Conservation (phyloP, 2,888 invertebrate genomes). For the Eugnorisma glareosa region DNA sequence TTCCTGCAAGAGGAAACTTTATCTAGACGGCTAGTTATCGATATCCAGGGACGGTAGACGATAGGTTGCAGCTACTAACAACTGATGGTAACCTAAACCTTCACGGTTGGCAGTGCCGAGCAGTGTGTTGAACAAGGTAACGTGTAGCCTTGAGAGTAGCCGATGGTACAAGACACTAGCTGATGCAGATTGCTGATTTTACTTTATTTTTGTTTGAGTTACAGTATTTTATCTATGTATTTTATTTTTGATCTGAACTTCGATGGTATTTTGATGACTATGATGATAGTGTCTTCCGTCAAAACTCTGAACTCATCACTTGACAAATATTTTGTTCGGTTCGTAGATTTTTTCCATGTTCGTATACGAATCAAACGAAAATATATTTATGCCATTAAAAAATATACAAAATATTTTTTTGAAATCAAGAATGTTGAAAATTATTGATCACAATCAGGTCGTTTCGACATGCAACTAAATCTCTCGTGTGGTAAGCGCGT, state of each 20-base stretch:
- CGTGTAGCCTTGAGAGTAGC: slow-evolving; percentile 77
- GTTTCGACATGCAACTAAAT: neutral
- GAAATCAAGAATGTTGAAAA: neutral
- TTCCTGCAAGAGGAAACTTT: slow-evolving; percentile 14
- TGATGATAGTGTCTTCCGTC: neutral
- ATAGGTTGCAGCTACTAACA: slow-evolving; percentile 15
- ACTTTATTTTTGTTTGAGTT: neutral
- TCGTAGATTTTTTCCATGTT: neutral
- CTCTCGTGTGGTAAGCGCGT: neutral
- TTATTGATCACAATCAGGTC: too few relatives aligned
- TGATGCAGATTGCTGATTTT: neutral
- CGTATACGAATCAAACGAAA: neutral
- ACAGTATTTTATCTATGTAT: too few relatives aligned
- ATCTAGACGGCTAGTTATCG: slow-evolving; percentile 7
- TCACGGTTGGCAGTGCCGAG: slow-evolving; percentile 77
- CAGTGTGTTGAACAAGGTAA: slow-evolving; percentile 77
- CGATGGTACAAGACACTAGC: slow-evolving; percentile 63
- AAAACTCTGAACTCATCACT: neutral
- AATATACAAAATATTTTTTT: too few relatives aligned
- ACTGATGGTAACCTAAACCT: slow-evolving; percentile 80
- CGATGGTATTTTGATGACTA: neutral
- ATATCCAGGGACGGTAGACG: slow-evolving; percentile 6
- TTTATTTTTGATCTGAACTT: neutral
- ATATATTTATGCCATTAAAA: neutral
- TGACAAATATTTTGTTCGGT: neutral